Base-by-base conservation (phyloP, 2,113 vertebrate species). In the Mungos mungo region DNA sequence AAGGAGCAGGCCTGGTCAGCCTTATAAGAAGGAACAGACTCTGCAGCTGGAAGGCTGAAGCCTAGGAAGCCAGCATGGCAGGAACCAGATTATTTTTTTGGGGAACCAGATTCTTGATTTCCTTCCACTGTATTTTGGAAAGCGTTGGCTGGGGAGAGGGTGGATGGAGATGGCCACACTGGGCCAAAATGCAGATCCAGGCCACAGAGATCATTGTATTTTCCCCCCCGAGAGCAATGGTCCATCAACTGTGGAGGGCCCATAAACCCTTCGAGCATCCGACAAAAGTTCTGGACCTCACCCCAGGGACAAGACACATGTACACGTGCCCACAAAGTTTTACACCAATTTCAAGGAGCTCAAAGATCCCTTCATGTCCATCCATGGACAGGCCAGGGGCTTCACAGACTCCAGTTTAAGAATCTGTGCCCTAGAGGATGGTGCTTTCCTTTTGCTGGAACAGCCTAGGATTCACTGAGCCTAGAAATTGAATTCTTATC, bases 401-500 rank as follows among this genome's bases (percentile, higher is more conserved):
- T 71, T 84, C 90, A 33, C n/a, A 76, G 83, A 66, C 90, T 82
- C 60, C 83, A 66, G 45, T 65, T 85, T 84, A 88, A 88, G 96
- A 88, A 87, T 84, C 23, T 38, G 57, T 29, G 83, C 96, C 38
- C 88, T 74, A 31, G 72, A 95, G 76, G 25, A 66, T 47, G 35
- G 87, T 33, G 86, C 65, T 60, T 60, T 94, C 88, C 95, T 97
- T 95, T 92, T 86, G 95, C 57, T 92, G 96, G 79, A 89, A 97
- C 65, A 88, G 97, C 96, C 88, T 86, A 94, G 82, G 95, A 98
- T 82, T 97, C 98, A 97, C 98, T 97, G 97, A 96, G 96, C 96
- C 95, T 97, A 96, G 98, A 98, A 98, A 98, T 98, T 97, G 97
- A 97, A 97, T 97, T 97, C 93, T 97, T 89, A 95, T 94, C 97